phyloP scores from a whole-genome alignment of 2,113 vertebrate genomes.

The Psettodes erumei region DNA sequence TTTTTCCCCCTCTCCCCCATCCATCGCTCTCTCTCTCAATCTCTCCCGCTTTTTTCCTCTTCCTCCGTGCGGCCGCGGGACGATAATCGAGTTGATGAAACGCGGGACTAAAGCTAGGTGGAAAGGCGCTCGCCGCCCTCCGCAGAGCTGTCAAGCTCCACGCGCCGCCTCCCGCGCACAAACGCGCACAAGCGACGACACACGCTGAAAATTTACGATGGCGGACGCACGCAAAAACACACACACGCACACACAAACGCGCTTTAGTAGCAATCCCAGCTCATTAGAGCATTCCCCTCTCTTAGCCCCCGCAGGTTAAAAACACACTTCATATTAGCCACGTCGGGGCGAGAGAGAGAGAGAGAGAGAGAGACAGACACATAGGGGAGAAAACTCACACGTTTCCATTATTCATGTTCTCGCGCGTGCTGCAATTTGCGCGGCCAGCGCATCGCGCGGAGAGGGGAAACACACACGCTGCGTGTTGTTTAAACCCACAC shows the following conservation, averaged over 20 bases:
- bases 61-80: conserved; percentile 18
- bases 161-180: conserved; percentile 12
- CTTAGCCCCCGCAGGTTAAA: conserved; percentile 66
- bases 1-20: not conserved
- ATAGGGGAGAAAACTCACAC: conserved; percentile 37
- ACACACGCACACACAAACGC: too few relatives aligned
- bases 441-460: conserved; percentile 18
- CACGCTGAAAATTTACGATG: conserved; percentile 4
- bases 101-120: conserved; percentile 15
- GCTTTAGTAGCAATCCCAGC: conserved; percentile 51
- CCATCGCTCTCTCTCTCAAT: not conserved
- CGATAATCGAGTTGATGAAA: conserved; percentile 51
- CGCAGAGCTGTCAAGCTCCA: conserved; percentile 23
- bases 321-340: conserved; percentile 56
- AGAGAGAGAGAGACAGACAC: conserved; percentile 25
- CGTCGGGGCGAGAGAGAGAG: conserved; percentile 21
- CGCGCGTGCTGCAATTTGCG: conserved; percentile 45
- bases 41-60: conserved; percentile 6
- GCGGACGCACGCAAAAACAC: conserved; percentile 24
- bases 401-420: conserved; percentile 60
- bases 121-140: conserved; percentile 30
- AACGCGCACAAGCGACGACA: conserved; percentile 12
- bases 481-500: conserved; percentile 55
- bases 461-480: conserved; percentile 6
- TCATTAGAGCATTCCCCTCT: conserved; percentile 58